phyloP scores from a whole-genome alignment of 2,888 invertebrate genomes.

The Caenorhabditis sp. region DNA sequence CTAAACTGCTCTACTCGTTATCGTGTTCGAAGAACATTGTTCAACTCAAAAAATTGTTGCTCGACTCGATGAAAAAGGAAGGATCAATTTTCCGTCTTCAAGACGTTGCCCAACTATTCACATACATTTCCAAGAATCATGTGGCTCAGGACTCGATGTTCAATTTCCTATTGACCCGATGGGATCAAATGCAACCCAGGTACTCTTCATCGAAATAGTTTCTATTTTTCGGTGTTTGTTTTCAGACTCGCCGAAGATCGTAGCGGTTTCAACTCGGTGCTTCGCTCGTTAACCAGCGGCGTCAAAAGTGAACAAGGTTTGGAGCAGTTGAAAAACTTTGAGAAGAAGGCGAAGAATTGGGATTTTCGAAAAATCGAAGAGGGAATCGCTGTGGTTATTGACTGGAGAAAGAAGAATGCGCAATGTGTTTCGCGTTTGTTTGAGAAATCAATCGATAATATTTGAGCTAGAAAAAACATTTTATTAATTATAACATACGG shows the following conservation, averaged over 20 bases:
- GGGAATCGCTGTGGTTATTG: constrained; percentile 43
- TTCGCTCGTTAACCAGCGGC: constrained; percentile 10
- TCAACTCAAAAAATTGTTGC: constrained; percentile 60
- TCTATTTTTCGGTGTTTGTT: too few species aligned
- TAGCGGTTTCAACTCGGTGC: constrained; percentile 25
- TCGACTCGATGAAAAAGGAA: constrained; percentile 55
- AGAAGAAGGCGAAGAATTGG: constrained; percentile 47
- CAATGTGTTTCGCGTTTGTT: constrained; percentile 52
- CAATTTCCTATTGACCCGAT: constrained; percentile 64
- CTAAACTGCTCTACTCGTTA: constrained; percentile 57
- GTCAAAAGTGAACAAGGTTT: constrained; percentile 28
- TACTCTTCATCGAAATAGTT: too few species aligned
- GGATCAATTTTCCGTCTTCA: constrained; percentile 60
- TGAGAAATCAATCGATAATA: not conserved
- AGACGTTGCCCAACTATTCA: constrained; percentile 58
- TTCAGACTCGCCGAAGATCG: too few species aligned
- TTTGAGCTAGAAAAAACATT: not conserved
- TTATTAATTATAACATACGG: not conserved
- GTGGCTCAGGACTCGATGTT: constrained; percentile 58
- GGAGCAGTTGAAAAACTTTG: constrained; percentile 48
- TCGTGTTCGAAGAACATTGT: constrained; percentile 59
- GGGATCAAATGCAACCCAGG: constrained; percentile 57
- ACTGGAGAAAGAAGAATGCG: constrained; percentile 59
- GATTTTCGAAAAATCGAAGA: constrained; percentile 56
- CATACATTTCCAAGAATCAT: constrained; percentile 43